phyloP scores from a whole-genome alignment of 1,140 invertebrate species.

The Ostrea edulis region DNA sequence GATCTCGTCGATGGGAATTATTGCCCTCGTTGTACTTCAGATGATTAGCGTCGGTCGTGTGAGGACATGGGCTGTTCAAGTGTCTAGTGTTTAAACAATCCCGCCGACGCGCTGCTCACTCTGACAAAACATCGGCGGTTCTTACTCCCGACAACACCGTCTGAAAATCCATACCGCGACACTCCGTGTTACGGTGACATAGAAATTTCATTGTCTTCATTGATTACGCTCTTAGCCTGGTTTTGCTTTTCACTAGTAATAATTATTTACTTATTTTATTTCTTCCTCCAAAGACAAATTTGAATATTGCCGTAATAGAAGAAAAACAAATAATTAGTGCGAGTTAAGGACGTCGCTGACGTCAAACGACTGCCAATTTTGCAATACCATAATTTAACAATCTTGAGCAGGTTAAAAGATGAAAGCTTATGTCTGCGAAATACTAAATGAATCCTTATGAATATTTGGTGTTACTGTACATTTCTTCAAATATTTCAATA shows the following conservation, averaged over 20 bases:
- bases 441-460: too few species aligned
- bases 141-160: neutral
- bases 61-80: neutral
- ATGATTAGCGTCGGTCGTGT: neutral
- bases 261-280: neutral
- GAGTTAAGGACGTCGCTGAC: neutral
- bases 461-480: too few species aligned
- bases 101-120: neutral
- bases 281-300: neutral
- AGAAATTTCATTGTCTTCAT: neutral
- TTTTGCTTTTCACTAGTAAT: neutral
- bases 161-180: neutral
- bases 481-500: too few species aligned
- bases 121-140: too few species aligned
- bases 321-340: neutral
- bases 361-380: neutral
- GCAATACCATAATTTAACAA: too few species aligned
- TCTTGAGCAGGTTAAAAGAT: too few species aligned
- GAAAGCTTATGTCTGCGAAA: too few species aligned
- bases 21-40: neutral
- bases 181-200: neutral
- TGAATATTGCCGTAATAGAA: neutral
- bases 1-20: neutral
- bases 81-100: neutral
- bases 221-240: neutral